Evolutionary conservation across 2,113 vertebrate genomes (phyloP), one percentile per base, ranked within the genome.

Genomic region (Ictalurus punctatus): DNA sequence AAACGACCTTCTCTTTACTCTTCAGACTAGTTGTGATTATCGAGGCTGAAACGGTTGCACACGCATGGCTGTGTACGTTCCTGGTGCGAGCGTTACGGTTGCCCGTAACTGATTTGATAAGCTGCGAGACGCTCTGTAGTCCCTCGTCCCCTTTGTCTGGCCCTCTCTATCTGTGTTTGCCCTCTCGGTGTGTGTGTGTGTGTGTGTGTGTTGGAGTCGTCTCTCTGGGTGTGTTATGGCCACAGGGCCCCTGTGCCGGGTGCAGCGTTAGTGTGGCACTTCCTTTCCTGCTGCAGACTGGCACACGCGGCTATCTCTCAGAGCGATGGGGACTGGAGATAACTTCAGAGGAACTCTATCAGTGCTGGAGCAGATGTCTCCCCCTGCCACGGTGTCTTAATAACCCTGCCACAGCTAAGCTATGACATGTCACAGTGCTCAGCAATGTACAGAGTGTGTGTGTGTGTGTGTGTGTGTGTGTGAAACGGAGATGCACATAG

Each of bases 331-430:
- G 90, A 87, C 93, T 92, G 89, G 89, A 95, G 97, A 97, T 97
- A 93, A 89, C 94, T 97, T 97, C 96, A 92, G 95, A 91, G 94
- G 92, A 93, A 92, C 95, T 93, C 92, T 96, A 95, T 96, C 96
- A 96, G 94, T 94, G 95, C 95, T 93, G 96, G 94, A 96, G 94
- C 97, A 97, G 96, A 96, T 96, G 95, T 96, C 95, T 96, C 40
- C 93, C 94, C 96, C 93, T 91, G 93, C 94, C 90, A 23, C 95
- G 95, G 93, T 94, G 88, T 94, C 92, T 94, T 94, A 95, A 93
- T 94, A 92, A 93, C 94, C 94, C 96, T 94, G 93, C 95, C 94
- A 94, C 74, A 94, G 91, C 94, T 94, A 90, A 93, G 93, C 95
- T 95, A 94, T 90, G 93, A 95, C 63, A 58, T 82, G 87, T 25